Base-by-base conservation (phyloP, 2,113 vertebrate genomes). In the Pollachius pollachius region DNA sequence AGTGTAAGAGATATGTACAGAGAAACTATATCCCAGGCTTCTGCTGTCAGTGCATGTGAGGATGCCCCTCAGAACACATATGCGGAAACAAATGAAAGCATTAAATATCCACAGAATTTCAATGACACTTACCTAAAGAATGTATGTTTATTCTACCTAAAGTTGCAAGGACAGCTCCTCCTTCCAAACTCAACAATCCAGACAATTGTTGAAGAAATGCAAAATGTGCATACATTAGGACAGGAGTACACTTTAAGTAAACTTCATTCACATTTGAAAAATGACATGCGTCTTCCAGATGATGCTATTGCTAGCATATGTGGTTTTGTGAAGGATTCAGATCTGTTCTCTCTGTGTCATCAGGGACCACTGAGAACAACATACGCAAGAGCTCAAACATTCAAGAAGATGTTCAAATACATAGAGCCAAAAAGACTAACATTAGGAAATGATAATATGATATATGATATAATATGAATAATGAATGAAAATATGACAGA, bases 141-240 rank as follows among this genome's bases (percentile, higher is more conserved):
- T 71, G 8, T 78, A 61, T 82, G 60, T 65, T 68, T 85, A 27
- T 83, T 81, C 17, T 81, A 79, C 17, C 64, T 81, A 59, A 84
- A 79, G 70, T 18, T 79, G 68, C 73, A 72, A 72, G 73, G 78
- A 59, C 80, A 82, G 69, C 72, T 79, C 56, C 76, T 78, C 16
- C 62, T 83, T 64, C 81, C 77, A 71, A 72, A 73, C 66, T 84
- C 73, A 27, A 86, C 80, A 64, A 86, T 84, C 69, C 82, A 84
- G 68, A 76, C 30, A 1, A 74, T 80, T 71, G 70, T 77, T 18
- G 67, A 82, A 67, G 64, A 84, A 34, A 79, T 79, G 57, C 66
- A 70, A 70, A 82, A 75, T 78, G 63, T 84, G 17, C 81, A 84
- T 65, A 74, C 80, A 8, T 70, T 86, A 8, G 79, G 70, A 64